These are phyloP conservation scores for Eretmochelys imbricata DNA, from an alignment of 2,113 vertebrate genomes.

Conservation along the genomic window DNA sequence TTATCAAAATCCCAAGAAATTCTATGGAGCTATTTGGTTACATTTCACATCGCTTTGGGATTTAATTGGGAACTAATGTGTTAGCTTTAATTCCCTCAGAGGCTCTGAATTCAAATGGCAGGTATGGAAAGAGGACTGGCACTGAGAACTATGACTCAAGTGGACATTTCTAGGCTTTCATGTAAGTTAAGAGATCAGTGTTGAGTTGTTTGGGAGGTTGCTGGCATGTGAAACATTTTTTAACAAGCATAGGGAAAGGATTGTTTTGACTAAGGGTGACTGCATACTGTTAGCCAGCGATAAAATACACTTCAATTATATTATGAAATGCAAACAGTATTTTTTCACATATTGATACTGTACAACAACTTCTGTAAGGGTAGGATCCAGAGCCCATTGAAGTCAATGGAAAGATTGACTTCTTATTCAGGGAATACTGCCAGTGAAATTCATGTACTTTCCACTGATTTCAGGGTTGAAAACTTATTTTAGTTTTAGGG, in stretches of 20 bases:
- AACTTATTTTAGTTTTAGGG: slow-evolving; percentile 17
- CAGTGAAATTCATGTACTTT: slow-evolving; percentile 15
- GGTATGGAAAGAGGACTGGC: slow-evolving; percentile 29
- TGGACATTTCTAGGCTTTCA: slow-evolving; percentile 11
- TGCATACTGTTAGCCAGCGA: slow-evolving; percentile 62
- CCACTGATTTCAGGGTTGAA: background rate
- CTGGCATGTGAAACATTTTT: slow-evolving; percentile 56
- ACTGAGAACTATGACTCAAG: slow-evolving; percentile 57
- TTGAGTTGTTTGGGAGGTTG: background rate
- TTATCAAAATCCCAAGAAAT: slow-evolving; percentile 60
- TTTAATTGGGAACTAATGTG: slow-evolving; percentile 59
- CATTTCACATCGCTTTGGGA: slow-evolving; percentile 64
- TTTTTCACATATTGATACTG: slow-evolving; percentile 43
- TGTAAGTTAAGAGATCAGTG: slow-evolving; percentile 29
- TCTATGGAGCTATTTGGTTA: slow-evolving; percentile 42
- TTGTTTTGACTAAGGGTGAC: slow-evolving; percentile 67
- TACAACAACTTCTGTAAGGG: background rate
- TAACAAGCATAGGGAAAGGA: slow-evolving; percentile 62
- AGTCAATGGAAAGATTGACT: slow-evolving; percentile 11
- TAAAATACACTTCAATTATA: slow-evolving; percentile 55
- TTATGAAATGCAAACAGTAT: slow-evolving; percentile 46
- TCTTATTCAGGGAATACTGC: slow-evolving; percentile 6
- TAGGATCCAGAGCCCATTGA: slow-evolving; percentile 1
- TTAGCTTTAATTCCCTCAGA: slow-evolving; percentile 64
- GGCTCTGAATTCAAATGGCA: slow-evolving; percentile 44